phyloP scores from a whole-genome alignment of 1,140 invertebrate genomes.

The Telenomus remus region DNA sequence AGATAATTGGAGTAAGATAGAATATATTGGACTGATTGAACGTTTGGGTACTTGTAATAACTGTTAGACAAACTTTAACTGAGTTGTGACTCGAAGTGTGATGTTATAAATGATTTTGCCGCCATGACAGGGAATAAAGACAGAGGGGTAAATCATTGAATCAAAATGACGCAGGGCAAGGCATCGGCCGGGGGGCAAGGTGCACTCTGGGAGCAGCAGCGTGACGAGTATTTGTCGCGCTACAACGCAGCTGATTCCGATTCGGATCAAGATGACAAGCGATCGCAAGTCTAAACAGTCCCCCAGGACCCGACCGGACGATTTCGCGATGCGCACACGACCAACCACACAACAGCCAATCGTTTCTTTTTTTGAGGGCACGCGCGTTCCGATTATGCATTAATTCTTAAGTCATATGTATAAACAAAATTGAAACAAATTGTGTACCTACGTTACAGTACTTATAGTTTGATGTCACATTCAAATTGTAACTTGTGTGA shows the following conservation, averaged over 20 bases:
- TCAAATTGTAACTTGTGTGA: background rate
- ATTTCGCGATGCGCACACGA: constrained; percentile 44
- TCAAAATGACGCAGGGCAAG: constrained; percentile 74
- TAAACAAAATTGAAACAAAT: background rate
- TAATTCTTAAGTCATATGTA: background rate
- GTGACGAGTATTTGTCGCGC: constrained; percentile 73
- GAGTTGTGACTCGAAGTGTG: constrained; percentile 52
- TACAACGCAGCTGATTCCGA: constrained; percentile 75
- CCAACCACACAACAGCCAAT: constrained; percentile 35
- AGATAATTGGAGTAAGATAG: constrained; percentile 29
- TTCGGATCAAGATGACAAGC: constrained; percentile 74
- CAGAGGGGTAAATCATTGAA: constrained; percentile 70
- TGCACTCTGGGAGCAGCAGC: constrained; percentile 71
- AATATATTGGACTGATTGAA: constrained; percentile 17
- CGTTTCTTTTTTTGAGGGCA: too few species aligned
- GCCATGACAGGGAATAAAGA: constrained; percentile 68
- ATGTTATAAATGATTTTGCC: constrained; percentile 65
- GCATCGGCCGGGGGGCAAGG: constrained; percentile 70
- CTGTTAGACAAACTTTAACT: constrained; percentile 51
- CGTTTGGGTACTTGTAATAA: constrained; percentile 41
- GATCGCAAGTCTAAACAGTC: constrained; percentile 73
- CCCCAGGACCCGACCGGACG: constrained; percentile 33
- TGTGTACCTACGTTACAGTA: too few species aligned
- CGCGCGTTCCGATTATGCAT: background rate
- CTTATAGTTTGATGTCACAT: background rate